A percentile compares a stretch with the other conserved stretches of the same genome.
phyloP scores from a whole-genome alignment of 2,113 vertebrate species.

The Ivindomyrus marchei region DNA sequence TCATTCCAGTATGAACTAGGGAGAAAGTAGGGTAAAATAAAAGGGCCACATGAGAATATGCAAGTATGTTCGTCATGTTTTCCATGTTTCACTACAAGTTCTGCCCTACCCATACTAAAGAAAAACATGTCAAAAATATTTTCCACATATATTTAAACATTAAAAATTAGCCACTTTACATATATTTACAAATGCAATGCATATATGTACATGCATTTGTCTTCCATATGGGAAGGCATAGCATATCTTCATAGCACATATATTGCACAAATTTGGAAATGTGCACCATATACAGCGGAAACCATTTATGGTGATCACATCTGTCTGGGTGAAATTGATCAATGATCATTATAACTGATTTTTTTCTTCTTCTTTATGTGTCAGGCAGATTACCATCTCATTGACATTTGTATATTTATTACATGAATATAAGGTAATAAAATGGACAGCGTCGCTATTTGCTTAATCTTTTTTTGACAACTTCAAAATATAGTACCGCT shows the following conservation, averaged over 20 bases:
- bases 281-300: background rate
- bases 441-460: too few species aligned
- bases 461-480: too few species aligned
- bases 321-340: too few species aligned
- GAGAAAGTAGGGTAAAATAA: background rate
- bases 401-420: too few species aligned
- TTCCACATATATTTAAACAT: background rate
- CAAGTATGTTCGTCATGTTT: background rate
- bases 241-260: background rate
- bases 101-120: background rate
- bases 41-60: background rate
- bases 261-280: background rate
- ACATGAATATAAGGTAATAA: too few species aligned
- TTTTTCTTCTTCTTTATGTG: too few species aligned
- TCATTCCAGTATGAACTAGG: constrained; percentile 67
- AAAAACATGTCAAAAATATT: background rate
- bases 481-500: too few species aligned
- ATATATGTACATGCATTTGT: background rate
- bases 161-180: background rate
- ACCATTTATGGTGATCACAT: too few species aligned
- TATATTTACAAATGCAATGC: background rate
- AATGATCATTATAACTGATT: too few species aligned
- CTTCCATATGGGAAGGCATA: background rate
- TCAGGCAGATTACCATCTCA: too few species aligned
- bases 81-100: background rate